These are phyloP conservation scores for Ciconia nigra DNA, from an alignment of 2,797 vertebrate genomes.

Conservation along the genomic window DNA sequence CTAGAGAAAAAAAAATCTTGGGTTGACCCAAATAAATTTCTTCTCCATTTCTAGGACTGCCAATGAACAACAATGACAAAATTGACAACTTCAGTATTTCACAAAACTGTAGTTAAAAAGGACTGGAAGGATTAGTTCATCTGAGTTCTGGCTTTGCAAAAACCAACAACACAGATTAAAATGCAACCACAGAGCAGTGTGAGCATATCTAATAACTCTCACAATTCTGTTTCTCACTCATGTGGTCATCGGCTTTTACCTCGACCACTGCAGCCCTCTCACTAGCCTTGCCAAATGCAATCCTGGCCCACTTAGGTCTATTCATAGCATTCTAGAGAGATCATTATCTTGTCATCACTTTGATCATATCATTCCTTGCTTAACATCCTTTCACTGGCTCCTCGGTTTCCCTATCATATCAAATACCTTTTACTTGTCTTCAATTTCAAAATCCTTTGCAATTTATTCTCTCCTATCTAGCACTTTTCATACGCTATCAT, in stretches of 20 bases:
- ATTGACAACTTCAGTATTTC: background rate
- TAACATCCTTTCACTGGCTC: background rate
- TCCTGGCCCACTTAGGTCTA: background rate
- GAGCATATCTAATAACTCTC: background rate
- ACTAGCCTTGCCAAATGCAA: background rate
- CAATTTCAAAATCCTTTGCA: background rate
- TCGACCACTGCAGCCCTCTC: background rate
- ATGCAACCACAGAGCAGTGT: background rate
- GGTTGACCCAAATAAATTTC: background rate
- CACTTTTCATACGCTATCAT: background rate
- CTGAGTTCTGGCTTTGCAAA: background rate
- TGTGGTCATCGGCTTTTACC: background rate
- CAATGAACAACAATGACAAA: background rate
- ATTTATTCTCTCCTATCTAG: background rate
- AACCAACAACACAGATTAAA: background rate
- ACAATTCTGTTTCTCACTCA: background rate
- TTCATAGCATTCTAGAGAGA: background rate
- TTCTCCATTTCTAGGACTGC: background rate
- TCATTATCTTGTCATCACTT: background rate
- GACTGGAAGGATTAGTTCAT: background rate
- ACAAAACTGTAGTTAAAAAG: background rate
- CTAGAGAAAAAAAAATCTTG: background rate
- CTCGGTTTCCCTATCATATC: background rate
- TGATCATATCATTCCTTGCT: background rate
- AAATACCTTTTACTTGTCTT: background rate